Conservation (phyloP, 1,140 invertebrate genomes). For the Gyrodactylus salaris region DNA sequence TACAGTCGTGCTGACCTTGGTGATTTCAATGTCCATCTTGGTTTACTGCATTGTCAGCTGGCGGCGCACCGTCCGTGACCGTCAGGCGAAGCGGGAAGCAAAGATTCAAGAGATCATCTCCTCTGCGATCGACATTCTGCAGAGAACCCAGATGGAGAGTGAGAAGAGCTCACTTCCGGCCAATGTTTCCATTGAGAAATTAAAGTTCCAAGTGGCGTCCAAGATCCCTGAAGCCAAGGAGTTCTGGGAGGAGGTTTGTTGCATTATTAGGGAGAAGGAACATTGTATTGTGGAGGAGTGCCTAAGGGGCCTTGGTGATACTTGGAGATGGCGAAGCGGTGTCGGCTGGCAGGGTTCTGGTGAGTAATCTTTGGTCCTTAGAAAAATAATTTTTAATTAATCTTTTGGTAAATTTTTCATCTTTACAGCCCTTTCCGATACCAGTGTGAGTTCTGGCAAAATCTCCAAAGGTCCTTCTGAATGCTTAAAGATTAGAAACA, state of each 20-base stretch:
- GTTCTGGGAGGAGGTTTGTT: not conserved
- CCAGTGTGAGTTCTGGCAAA: not conserved
- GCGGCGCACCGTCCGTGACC: not conserved
- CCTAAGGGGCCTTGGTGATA: not conserved
- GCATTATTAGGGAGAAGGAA: not conserved
- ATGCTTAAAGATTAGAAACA: not conserved
- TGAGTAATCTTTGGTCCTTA: not conserved
- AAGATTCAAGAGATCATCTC: not conserved
- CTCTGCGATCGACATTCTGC: not conserved
- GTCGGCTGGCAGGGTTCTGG: not conserved
- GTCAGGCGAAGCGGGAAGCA: not conserved
- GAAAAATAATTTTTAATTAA: not conserved
- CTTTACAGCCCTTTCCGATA: not conserved
- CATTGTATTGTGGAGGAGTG: not conserved
- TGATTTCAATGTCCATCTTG: not conserved
- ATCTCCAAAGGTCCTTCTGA: not conserved
- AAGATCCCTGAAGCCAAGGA: not conserved
- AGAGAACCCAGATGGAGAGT: not conserved
- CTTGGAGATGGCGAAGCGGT: not conserved
- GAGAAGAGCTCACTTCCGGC: not conserved
- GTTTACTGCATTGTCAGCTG: not conserved
- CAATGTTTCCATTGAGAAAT: not conserved
- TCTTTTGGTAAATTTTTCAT: not conserved
- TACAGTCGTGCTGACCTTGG: not conserved
- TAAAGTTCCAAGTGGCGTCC: not conserved